Evolutionary conservation across 2,113 vertebrate species (phyloP).

Genomic region (Craseonycteris thonglongyai): DNA sequence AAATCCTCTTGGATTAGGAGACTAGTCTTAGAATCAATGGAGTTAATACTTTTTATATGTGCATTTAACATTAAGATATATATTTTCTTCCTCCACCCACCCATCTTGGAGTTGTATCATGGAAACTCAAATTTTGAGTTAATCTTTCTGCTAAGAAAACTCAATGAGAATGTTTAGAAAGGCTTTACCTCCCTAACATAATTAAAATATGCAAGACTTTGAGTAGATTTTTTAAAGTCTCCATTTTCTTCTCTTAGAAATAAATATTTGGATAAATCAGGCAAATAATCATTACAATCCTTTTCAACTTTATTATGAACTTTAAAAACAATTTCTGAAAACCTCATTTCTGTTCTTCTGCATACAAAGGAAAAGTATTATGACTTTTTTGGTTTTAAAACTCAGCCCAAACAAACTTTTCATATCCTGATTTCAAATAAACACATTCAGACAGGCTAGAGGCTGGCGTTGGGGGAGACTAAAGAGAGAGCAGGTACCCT

Average conservation of each 20-base stretch:
- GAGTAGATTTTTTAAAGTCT: not conserved
- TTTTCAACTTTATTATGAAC: not conserved
- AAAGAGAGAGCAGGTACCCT: not conserved
- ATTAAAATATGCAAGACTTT: not conserved
- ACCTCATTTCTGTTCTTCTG: not conserved
- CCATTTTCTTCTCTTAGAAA: not conserved
- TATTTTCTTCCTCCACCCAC: not conserved
- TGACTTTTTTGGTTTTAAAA: constrained; percentile 34
- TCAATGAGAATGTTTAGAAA: not conserved
- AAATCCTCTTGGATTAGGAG: not conserved
- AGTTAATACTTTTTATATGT: not conserved
- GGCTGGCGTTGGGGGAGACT: not conserved
- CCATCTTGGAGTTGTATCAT: not conserved
- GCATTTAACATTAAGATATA: not conserved
- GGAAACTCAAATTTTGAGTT: not conserved
- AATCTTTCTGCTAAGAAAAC: not conserved
- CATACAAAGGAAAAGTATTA: not conserved
- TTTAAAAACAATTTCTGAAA: not conserved
- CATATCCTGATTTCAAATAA: not conserved
- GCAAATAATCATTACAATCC: not conserved
- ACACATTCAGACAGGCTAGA: not conserved
- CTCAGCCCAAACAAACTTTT: not conserved
- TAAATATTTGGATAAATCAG: not conserved
- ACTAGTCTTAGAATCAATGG: not conserved
- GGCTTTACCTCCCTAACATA: not conserved